phyloP scores from a whole-genome alignment of 2,888 invertebrate species.

The Drosophila demipolita region DNA sequence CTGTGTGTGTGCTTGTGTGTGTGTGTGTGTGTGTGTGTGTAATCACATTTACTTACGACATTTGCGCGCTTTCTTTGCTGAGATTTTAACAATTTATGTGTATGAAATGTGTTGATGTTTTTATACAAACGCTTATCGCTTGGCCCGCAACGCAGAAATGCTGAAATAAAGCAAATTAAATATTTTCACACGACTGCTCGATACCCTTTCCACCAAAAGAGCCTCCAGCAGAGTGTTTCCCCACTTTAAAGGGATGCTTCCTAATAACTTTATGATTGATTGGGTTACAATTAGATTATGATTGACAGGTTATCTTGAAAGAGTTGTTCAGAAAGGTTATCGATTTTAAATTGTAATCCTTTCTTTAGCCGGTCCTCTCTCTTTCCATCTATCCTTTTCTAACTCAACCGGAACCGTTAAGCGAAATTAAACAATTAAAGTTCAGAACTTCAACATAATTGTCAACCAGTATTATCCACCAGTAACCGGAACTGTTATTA shows the following conservation, averaged over 20 bases:
- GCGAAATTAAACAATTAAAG: neutral
- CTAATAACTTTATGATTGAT: neutral
- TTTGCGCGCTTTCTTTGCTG: constrained; percentile 68
- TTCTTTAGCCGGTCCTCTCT: neutral
- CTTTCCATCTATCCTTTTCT: neutral
- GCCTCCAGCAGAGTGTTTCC: constrained; percentile 20
- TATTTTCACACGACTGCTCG: constrained; percentile 9
- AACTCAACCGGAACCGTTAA: neutral
- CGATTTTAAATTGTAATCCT: neutral
- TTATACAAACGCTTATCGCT: constrained; percentile 53
- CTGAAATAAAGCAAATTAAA: constrained; percentile 25
- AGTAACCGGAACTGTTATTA: neutral
- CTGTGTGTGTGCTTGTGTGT: constrained; percentile 17
- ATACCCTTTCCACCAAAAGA: constrained; percentile 19
- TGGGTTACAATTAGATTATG: neutral
- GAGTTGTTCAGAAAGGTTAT: neutral
- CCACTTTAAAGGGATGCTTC: neutral
- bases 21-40: constrained; percentile 28
- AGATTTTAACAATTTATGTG: constrained; percentile 46
- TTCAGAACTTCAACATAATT: neutral
- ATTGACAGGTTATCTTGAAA: neutral
- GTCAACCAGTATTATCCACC: neutral
- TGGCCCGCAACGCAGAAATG: constrained; percentile 45
- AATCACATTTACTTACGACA: constrained; percentile 58
- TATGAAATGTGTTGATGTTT: constrained; percentile 56